Evolutionary conservation across 2,113 vertebrate species (phyloP).

Genomic region (Oreochromis spilurus): DNA sequence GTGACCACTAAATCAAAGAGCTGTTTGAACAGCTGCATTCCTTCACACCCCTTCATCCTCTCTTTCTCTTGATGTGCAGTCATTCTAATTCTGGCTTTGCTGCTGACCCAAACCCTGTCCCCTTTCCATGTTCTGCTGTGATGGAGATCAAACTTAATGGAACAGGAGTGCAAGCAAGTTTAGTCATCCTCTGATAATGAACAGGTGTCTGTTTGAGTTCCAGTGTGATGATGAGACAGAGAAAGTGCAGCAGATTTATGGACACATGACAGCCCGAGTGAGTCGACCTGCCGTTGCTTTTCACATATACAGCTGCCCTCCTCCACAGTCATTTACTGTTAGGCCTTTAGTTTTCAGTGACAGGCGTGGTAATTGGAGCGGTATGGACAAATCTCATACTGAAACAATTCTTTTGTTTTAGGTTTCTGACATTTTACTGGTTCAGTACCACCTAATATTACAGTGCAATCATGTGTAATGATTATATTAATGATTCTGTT

Average conservation of each 20-base stretch:
- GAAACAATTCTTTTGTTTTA: constrained; percentile 5
- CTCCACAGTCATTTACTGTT: not conserved
- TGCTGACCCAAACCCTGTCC: not conserved
- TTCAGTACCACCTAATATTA: not conserved
- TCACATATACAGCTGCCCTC: not conserved
- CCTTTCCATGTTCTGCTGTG: not conserved
- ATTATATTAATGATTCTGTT: not conserved
- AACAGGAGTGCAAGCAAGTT: constrained; percentile 34
- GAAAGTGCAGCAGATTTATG: constrained; percentile 35
- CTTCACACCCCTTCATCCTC: constrained; percentile 60
- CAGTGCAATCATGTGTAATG: not conserved
- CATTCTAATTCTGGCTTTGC: constrained; percentile 13
- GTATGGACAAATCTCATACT: not conserved
- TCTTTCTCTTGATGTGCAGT: constrained; percentile 8
- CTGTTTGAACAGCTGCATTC: constrained; percentile 71
- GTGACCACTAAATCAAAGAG: constrained; percentile 65
- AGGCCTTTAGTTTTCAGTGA: not conserved
- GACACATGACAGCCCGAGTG: not conserved
- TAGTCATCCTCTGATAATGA: constrained; percentile 12
- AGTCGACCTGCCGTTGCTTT: constrained; percentile 32
- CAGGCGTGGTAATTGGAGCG: not conserved
- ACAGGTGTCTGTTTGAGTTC: constrained; percentile 27
- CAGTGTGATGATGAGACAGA: not conserved
- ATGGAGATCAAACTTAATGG: constrained; percentile 23
- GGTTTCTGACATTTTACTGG: not conserved